Evolutionary conservation across 2,888 invertebrate genomes (phyloP).

Genomic region (Acrobasis repandana): DNA sequence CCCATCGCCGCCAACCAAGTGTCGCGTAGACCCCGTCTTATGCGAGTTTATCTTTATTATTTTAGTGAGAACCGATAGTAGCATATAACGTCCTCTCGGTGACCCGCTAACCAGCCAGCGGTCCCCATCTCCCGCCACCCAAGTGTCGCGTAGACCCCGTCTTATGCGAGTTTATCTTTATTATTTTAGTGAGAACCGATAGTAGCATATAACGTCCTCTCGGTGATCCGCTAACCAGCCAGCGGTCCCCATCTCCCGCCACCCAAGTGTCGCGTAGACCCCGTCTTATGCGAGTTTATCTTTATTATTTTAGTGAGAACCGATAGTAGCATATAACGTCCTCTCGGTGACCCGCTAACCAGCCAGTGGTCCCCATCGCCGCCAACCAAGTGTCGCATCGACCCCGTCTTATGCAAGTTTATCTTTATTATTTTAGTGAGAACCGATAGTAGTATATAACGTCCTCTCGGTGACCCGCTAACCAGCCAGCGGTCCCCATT

Average conservation of each 20-base stretch:
- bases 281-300: conserved; percentile 53
- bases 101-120: conserved; percentile 77
- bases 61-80: conserved; percentile 27
- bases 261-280: conserved; percentile 67
- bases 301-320: conserved; percentile 27
- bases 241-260: conserved; percentile 51
- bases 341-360: conserved; percentile 78
- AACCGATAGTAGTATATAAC: too few relatives aligned
- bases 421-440: conserved; percentile 68
- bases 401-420: conserved; percentile 74
- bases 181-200: conserved; percentile 44
- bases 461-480: conserved; percentile 71
- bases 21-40: too few relatives aligned
- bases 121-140: conserved; percentile 57
- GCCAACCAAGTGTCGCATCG: conserved; percentile 66
- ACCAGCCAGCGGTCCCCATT: conserved; percentile 69
- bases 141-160: conserved; percentile 68
- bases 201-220: neutral
- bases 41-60: neutral
- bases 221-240: neutral
- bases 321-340: conserved; percentile 37
- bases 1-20: too few relatives aligned
- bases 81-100: conserved; percentile 51
- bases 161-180: conserved; percentile 79
- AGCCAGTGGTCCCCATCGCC: conserved; percentile 63